A percentile compares a stretch with the other conserved stretches of the same genome.
These are phyloP conservation scores for Pyrrhosoma nymphula DNA, from an alignment of 2,888 invertebrate genomes.

Conservation along the genomic window DNA sequence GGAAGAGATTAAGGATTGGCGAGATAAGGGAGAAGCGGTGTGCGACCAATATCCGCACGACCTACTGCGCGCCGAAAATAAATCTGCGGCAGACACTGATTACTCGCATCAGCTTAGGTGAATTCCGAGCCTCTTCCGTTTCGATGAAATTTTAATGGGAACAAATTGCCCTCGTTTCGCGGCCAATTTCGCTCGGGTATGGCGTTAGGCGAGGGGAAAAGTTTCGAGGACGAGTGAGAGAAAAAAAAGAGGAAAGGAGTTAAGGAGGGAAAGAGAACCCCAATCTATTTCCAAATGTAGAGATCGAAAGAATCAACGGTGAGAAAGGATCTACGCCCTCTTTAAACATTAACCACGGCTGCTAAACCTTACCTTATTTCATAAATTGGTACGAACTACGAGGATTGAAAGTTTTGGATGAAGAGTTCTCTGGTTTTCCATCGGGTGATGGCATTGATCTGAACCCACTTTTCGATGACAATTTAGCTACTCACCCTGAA, in stretches of 20 bases:
- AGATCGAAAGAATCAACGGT: neutral
- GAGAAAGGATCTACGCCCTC: neutral
- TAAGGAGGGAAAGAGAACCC: neutral
- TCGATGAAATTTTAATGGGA: constrained; percentile 32
- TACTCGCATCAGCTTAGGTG: constrained; percentile 16
- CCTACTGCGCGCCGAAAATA: constrained; percentile 6
- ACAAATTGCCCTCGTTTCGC: constrained; percentile 10
- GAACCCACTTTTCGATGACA: too few relatives aligned
- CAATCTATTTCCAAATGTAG: neutral
- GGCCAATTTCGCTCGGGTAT: neutral
- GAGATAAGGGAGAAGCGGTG: neutral
- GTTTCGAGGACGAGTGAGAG: neutral
- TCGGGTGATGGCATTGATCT: too few relatives aligned
- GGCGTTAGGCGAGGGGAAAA: neutral
- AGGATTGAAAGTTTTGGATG: too few relatives aligned
- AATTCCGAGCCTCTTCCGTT: neutral
- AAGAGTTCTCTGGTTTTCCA: too few relatives aligned
- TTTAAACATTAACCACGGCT: too few relatives aligned
- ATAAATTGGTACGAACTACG: too few relatives aligned
- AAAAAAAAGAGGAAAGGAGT: neutral
- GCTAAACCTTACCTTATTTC: too few relatives aligned
- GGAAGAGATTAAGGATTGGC: neutral
- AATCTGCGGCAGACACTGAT: constrained; percentile 8
- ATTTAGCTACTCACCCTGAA: too few relatives aligned
- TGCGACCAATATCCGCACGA: neutral